Evolutionary conservation across 2,888 invertebrate genomes (phyloP).

Genomic region (Drosophila colorata): DNA sequence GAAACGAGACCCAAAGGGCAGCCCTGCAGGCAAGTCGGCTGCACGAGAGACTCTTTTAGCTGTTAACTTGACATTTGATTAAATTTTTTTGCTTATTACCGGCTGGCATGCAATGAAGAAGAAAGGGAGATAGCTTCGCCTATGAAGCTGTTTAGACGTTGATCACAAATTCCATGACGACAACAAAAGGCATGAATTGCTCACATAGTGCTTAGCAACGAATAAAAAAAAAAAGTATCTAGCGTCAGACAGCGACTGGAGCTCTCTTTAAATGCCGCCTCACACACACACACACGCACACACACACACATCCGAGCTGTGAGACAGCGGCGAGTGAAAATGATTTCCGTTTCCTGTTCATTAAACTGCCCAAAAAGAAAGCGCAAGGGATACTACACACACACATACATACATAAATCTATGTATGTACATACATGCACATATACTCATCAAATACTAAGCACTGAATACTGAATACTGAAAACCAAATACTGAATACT

Average conservation of each 20-base stretch:
- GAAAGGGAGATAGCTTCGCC: not conserved
- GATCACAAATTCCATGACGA: conserved; percentile 35
- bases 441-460: conserved; percentile 20
- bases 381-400: conserved; percentile 31
- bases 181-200: conserved; percentile 32
- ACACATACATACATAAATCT: not conserved
- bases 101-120: conserved; percentile 22
- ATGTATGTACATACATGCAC: not conserved
- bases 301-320: not conserved
- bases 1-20: conserved; percentile 2
- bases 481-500: conserved; percentile 34
- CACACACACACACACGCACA: conserved; percentile 12
- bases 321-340: conserved; percentile 49
- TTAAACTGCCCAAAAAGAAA: conserved; percentile 76
- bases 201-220: conserved; percentile 21
- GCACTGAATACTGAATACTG: conserved; percentile 34
- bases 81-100: conserved; percentile 24
- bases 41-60: not conserved
- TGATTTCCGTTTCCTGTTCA: conserved; percentile 76
- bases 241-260: conserved; percentile 8
- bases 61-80: conserved; percentile 33
- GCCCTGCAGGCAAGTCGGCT: not conserved
- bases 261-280: conserved; percentile 15
- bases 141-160: conserved; percentile 20
- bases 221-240: not conserved